These are phyloP conservation scores for Cydia fagiglandana DNA, from an alignment of 1,140 invertebrate species.

Conservation along the genomic window DNA sequence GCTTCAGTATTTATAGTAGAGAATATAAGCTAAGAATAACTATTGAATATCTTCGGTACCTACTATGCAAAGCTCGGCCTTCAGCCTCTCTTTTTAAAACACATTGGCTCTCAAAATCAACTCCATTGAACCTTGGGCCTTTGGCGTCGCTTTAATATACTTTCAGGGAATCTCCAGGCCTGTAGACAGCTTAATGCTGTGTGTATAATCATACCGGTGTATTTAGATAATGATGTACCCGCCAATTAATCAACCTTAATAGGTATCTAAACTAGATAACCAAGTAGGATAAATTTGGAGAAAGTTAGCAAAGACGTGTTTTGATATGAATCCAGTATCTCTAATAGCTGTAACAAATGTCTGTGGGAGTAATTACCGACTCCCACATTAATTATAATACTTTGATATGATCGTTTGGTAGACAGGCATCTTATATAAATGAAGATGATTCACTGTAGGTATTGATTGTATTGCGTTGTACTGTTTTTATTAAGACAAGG, in stretches of 20 bases:
- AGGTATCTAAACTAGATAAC: not conserved
- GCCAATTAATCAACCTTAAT: not conserved
- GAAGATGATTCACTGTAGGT: not conserved
- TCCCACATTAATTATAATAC: constrained; percentile 25
- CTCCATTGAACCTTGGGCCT: too few species aligned
- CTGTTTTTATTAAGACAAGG: not conserved
- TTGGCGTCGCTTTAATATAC: too few species aligned
- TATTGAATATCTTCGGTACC: too few species aligned
- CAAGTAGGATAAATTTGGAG: not conserved
- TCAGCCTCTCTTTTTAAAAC: too few species aligned
- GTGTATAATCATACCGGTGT: too few species aligned
- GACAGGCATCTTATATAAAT: not conserved
- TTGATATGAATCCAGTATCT: constrained; percentile 14
- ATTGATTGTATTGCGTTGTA: not conserved
- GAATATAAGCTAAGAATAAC: too few species aligned
- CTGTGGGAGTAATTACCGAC: constrained; percentile 23
- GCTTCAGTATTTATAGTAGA: too few species aligned
- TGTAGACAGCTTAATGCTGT: too few species aligned
- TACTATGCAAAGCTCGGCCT: too few species aligned
- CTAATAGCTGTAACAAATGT: constrained; percentile 16
- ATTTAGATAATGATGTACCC: not conserved
- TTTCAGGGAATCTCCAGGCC: too few species aligned
- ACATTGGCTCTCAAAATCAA: too few species aligned
- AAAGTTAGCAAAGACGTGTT: constrained; percentile 12
- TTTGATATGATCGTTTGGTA: constrained; percentile 23